Conservation (phyloP, 2,113 vertebrate genomes). For the Neotoma lepida region DNA sequence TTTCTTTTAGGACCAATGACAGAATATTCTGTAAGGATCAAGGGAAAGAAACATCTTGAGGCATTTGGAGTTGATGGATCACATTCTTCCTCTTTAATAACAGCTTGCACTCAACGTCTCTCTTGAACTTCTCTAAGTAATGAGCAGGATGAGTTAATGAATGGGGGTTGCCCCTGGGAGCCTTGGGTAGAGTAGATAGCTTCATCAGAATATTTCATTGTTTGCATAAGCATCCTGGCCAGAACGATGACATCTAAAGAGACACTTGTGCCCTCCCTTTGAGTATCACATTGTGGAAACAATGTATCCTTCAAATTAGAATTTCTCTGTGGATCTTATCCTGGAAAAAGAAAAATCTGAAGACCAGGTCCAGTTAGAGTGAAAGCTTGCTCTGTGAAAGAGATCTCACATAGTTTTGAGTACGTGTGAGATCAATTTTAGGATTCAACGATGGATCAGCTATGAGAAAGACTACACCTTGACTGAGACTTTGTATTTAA, state of each 20-base stretch:
- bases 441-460: background rate
- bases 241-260: background rate
- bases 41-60: background rate
- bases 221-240: background rate
- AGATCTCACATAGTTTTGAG: background rate
- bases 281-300: background rate
- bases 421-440: background rate
- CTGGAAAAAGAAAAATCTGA: background rate
- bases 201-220: background rate
- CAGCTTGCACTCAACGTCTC: background rate
- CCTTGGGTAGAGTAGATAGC: background rate
- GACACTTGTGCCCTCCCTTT: background rate
- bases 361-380: background rate
- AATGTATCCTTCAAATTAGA: background rate
- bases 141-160: slow-evolving; percentile 23
- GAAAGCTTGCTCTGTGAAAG: background rate
- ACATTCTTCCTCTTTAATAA: slow-evolving; percentile 52
- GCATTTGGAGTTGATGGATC: slow-evolving; percentile 20
- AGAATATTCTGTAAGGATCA: slow-evolving; percentile 25
- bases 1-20: background rate
- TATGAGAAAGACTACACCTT: no score
- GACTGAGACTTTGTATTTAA: background rate
- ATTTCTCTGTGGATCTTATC: background rate
- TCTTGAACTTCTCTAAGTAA: background rate
- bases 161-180: background rate